Percentiles rank a stretch among this genome's conserved stretches.
Evolutionary conservation across 2,888 invertebrate genomes (phyloP).

Genomic region (Drosophila limbata): DNA sequence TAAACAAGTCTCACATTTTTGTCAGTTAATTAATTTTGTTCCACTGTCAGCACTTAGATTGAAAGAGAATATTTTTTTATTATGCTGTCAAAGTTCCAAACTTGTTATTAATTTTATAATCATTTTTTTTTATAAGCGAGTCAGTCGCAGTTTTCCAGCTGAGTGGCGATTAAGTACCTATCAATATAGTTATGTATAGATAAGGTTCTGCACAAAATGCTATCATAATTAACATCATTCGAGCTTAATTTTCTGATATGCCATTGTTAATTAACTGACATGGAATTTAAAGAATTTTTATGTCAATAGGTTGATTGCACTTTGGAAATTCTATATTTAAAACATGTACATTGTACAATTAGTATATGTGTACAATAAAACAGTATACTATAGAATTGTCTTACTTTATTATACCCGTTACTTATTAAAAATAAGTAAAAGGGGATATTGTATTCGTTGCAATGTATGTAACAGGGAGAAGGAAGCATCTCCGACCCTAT

Average conservation of each 20-base stretch:
- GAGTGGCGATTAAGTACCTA: constrained; percentile 24
- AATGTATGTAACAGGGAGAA: no score
- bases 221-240: constrained; percentile 2
- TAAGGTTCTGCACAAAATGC: background rate
- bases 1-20: constrained; percentile 59
- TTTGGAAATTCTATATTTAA: background rate
- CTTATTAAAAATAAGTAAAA: no score
- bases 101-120: constrained; percentile 30
- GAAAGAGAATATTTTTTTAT: background rate
- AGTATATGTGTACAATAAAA: background rate
- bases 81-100: background rate
- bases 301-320: constrained; percentile 6
- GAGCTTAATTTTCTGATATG: constrained; percentile 16
- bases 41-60: constrained; percentile 10
- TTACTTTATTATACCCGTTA: no score
- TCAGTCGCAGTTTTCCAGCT: constrained; percentile 3
- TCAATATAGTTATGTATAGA: constrained; percentile 11
- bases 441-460: no score
- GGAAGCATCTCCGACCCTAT: no score
- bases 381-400: no score
- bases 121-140: constrained; percentile 1
- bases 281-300: constrained; percentile 4
- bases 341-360: background rate
- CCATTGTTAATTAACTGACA: constrained; percentile 24
- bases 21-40: constrained; percentile 69